phyloP scores from a whole-genome alignment of 1,140 invertebrate genomes.

The Pygmarrhopalites habei region DNA sequence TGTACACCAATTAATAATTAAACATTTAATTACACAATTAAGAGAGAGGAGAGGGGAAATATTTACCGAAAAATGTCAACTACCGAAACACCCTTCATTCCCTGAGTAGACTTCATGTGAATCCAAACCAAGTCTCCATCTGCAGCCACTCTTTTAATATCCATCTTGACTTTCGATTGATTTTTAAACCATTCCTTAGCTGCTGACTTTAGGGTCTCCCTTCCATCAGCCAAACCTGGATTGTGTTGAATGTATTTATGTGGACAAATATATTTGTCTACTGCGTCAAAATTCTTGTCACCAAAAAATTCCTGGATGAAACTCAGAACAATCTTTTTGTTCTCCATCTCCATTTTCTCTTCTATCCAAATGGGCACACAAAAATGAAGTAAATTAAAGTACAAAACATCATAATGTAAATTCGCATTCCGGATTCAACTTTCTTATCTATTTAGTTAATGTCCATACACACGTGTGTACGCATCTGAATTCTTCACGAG shows the following conservation, averaged over 20 bases:
- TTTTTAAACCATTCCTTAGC: background rate
- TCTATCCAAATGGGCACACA: no score
- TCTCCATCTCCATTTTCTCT: background rate
- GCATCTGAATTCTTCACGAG: no score
- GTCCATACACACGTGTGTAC: no score
- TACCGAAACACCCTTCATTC: background rate
- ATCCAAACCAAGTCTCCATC: slow-evolving; percentile 19
- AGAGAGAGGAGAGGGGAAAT: no score
- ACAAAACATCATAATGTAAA: no score
- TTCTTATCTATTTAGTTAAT: no score
- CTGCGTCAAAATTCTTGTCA: slow-evolving; percentile 46
- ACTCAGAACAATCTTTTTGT: slow-evolving; percentile 2
- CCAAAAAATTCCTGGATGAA: slow-evolving; percentile 48
- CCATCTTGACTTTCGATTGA: background rate
- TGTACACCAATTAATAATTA: no score
- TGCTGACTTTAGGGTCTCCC: background rate
- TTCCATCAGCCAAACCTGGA: slow-evolving; percentile 9
- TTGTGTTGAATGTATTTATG: slow-evolving; percentile 24
- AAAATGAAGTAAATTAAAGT: no score
- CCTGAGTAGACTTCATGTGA: background rate
- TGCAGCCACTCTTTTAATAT: slow-evolving; percentile 10
- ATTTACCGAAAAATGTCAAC: slow-evolving; percentile 23
- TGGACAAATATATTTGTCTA: slow-evolving; percentile 46
- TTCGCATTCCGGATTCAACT: no score
- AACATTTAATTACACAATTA: no score